Conservation (phyloP, 2,113 vertebrate genomes). For the Sylvia atricapilla region DNA sequence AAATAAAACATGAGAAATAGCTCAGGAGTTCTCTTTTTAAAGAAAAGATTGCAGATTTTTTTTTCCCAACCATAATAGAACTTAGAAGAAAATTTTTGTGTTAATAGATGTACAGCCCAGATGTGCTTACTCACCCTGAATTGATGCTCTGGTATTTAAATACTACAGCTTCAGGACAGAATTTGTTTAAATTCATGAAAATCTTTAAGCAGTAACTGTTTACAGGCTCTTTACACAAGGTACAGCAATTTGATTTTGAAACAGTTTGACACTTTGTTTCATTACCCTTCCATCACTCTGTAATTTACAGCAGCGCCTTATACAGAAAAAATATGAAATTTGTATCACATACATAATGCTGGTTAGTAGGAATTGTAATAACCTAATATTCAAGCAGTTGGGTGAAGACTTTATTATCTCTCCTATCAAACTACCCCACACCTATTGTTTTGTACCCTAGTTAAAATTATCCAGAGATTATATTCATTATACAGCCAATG, state of each 20-base stretch:
- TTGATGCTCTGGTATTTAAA: slow-evolving; percentile 8
- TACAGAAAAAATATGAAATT: neutral
- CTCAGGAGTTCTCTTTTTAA: neutral
- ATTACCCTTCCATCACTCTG: slow-evolving; percentile 1
- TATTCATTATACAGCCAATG: neutral
- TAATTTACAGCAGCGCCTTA: neutral
- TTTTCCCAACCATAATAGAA: neutral
- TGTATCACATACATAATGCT: neutral
- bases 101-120: neutral
- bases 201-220: neutral
- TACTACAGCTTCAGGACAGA: neutral
- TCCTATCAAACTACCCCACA: neutral
- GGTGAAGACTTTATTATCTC: neutral
- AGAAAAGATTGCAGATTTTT: neutral
- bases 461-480: neutral
- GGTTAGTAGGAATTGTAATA: neutral
- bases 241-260: slow-evolving; percentile 10
- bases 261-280: neutral
- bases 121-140: neutral
- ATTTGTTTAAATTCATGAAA: slow-evolving; percentile 12
- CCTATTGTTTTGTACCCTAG: neutral
- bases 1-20: neutral
- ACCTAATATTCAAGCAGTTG: neutral
- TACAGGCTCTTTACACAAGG: neutral
- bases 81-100: neutral